Base-by-base conservation (phyloP, 2,113 vertebrate genomes). In the Labeo catla region DNA sequence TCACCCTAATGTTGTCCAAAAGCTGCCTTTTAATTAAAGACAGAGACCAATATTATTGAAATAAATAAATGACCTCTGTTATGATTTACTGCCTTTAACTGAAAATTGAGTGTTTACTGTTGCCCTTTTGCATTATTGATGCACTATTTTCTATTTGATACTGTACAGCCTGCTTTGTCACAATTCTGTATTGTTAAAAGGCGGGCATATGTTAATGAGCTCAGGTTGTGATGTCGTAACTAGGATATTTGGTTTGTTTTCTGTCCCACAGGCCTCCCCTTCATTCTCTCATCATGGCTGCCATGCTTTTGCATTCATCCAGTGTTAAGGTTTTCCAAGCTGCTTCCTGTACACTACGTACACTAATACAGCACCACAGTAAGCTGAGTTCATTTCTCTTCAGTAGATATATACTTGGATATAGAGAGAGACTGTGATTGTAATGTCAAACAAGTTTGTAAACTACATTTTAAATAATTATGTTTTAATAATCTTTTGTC, bases 261-360 rank as follows among this genome's bases (percentile, higher is more conserved):
- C 10, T 86, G 8, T 86, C 45, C 70, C 9, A 74, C 8, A 99
- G 98, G 93, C 95, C 96, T 84, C 97, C 98, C 1, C 87, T 96
- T 76, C 96, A 99, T 82, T 95, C 95, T 81, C 96, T 96, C 87
- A 90, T 98, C 73, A 98, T 99, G 97, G 94, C 96, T 0, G 94
- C 97, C 78, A 97, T 99, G 96, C 87, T 99, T 86, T 94, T 98
- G 91, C 97, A 99, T 90, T 95, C 96, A 3, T 93, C 95, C 16
- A 97, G 95, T 6, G 95, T 94, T 84, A 92, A 94, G 47, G 96
- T 99, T 52, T 97, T 98, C 87, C 95, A 95, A 83, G 98, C 98
- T 13, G 94, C 98, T 72, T 93, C 97, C 3, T 94, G 94, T 19
- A 95, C 97, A 4, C 91, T 99, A 39, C 93, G 94, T 9, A 96